Percentiles rank a stretch among this genome's conserved stretches.
Conservation (phyloP, 2,797 vertebrate species). For the Momotus momota region DNA sequence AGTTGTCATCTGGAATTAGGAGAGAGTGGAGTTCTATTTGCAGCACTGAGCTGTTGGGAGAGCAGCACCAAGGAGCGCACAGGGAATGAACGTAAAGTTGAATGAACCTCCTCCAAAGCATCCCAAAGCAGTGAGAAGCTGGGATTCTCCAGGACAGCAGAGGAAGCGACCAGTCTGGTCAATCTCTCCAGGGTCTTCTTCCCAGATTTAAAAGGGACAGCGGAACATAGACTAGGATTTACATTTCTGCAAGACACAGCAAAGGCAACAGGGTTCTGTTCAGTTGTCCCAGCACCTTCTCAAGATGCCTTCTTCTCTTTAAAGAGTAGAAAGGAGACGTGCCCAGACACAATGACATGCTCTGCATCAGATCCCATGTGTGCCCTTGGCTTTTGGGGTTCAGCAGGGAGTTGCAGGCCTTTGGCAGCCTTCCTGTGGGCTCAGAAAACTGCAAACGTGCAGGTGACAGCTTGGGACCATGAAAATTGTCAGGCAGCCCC, state of each 20-base stretch:
- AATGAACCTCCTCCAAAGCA: conserved; percentile 4
- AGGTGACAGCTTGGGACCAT: neutral
- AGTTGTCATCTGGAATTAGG: neutral
- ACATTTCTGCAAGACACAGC: neutral
- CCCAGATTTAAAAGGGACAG: conserved; percentile 17
- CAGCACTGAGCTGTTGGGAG: neutral
- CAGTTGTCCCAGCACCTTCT: neutral
- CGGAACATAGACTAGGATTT: neutral
- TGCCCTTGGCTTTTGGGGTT: neutral
- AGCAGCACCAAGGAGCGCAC: neutral
- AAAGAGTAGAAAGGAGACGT: neutral
- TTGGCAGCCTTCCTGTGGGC: neutral
- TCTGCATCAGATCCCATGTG: neutral
- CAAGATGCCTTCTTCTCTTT: neutral
- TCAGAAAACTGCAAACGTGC: neutral
- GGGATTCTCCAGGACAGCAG: conserved; percentile 10
- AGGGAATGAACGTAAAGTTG: neutral
- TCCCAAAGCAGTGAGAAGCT: conserved; percentile 43
- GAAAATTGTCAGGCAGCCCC: neutral
- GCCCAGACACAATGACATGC: neutral
- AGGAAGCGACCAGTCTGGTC: neutral
- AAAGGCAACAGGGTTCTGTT: neutral
- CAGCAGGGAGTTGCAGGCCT: neutral
- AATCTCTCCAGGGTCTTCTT: neutral
- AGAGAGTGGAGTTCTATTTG: neutral